A percentile compares a stretch with the other conserved stretches of the same genome.
Conservation (phyloP, 2,888 invertebrate genomes). For the Ypsolopha sequella region DNA sequence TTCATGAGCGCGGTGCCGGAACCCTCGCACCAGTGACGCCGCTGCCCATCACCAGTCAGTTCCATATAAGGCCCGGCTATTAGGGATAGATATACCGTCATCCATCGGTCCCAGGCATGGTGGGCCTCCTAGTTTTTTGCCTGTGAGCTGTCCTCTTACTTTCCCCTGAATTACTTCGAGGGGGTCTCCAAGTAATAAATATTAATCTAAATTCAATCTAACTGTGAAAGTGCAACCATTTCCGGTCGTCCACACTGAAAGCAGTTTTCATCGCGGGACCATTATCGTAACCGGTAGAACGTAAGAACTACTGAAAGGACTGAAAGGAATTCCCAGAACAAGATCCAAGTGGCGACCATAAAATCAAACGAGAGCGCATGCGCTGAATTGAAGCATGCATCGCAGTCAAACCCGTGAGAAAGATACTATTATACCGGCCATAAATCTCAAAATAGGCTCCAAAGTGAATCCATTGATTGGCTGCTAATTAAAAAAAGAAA, state of each 20-base stretch:
- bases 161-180: no score
- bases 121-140: no score
- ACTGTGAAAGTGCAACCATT: background rate
- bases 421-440: constrained; percentile 38
- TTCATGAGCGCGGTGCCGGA: no score
- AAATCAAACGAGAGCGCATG: constrained; percentile 20
- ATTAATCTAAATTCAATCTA: background rate
- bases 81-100: no score
- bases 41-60: no score
- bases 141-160: no score
- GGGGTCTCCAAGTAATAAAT: background rate
- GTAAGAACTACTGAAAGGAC: background rate
- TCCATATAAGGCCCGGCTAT: no score
- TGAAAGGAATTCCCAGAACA: constrained; percentile 6
- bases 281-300: background rate
- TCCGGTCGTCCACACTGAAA: background rate
- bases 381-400: background rate
- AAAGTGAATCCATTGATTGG: constrained; percentile 55
- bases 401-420: constrained; percentile 37
- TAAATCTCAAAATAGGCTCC: constrained; percentile 46
- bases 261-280: background rate
- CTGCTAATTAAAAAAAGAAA: constrained; percentile 52
- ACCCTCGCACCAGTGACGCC: no score
- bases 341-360: constrained; percentile 22
- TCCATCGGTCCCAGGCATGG: no score